Percentiles rank a stretch among this genome's conserved stretches.
Evolutionary conservation across 2,113 vertebrate genomes (phyloP).

Genomic region (Myiozetetes cayanensis): DNA sequence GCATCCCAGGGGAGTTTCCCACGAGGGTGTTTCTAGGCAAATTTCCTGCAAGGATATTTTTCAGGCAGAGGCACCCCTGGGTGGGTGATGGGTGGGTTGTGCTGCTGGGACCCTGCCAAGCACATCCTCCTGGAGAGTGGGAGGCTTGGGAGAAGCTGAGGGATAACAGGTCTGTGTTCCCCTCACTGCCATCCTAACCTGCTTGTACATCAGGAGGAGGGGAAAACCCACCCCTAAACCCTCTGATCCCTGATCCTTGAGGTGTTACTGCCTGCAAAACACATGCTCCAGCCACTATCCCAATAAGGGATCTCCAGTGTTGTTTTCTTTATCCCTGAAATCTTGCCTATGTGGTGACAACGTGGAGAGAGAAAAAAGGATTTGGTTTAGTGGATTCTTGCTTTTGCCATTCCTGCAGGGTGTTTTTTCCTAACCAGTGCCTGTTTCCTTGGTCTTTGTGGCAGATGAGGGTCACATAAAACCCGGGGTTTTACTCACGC

Average conservation of each 20-base stretch:
- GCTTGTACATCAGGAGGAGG: not conserved
- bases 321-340: not conserved
- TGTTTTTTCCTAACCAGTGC: not conserved
- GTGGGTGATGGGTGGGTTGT: not conserved
- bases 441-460: not conserved
- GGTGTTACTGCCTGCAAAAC: not conserved
- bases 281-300: accelerated
- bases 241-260: not conserved
- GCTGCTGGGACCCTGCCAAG: not conserved
- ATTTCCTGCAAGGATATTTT: not conserved
- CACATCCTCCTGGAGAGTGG: not conserved
- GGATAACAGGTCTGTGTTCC: not conserved
- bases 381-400: no score
- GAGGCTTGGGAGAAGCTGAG: not conserved
- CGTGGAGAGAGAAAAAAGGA: not conserved
- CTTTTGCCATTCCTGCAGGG: not conserved
- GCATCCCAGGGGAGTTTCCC: not conserved
- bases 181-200: not conserved
- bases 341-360: accelerated
- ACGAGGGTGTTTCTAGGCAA: not conserved
- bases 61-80: not conserved
- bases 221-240: accelerated
- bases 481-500: not conserved
- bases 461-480: not conserved
- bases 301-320: accelerated